Evolutionary conservation across 2,797 vertebrate genomes (phyloP).

Genomic region (Aldrovandia affinis): DNA sequence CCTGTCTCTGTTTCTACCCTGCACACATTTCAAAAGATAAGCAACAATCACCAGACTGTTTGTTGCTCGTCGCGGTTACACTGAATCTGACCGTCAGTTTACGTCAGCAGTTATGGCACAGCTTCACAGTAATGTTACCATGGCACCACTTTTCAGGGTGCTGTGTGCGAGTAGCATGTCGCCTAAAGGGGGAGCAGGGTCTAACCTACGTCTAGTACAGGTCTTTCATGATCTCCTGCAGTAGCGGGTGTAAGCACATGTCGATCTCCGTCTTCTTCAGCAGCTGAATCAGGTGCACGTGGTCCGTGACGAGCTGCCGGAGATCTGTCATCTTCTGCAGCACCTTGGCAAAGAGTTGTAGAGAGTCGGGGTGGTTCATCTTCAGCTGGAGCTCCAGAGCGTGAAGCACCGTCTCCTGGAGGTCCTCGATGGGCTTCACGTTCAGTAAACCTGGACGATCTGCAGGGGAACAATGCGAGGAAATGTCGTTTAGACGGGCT

Average conservation of each 20-base stretch:
- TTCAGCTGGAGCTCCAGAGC: constrained; percentile 95
- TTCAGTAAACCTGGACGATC: constrained; percentile 95
- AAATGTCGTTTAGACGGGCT: neutral
- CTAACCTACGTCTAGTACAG: constrained; percentile 75
- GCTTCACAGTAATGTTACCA: neutral
- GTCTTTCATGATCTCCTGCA: constrained; percentile 98
- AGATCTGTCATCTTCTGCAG: constrained; percentile 99
- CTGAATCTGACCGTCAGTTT: constrained; percentile 31
- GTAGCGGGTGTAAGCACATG: constrained; percentile 91
- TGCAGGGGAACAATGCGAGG: constrained; percentile 51
- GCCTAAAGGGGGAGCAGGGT: neutral
- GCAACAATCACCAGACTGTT: neutral
- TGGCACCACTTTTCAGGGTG: neutral
- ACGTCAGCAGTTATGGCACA: neutral
- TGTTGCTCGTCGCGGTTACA: constrained; percentile 22
- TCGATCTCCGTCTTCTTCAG: constrained; percentile 94
- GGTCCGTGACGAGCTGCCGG: constrained; percentile 93
- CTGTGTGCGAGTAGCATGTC: neutral
- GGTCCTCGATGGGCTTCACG: constrained; percentile 94
- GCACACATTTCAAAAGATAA: neutral
- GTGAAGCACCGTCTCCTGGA: constrained; percentile 94
- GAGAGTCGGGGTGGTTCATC: constrained; percentile 90
- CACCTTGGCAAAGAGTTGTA: constrained; percentile 95
- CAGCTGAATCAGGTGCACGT: constrained; percentile 92
- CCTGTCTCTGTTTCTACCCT: neutral